Conservation (phyloP, 2,888 invertebrate species). For the Taphrorychus bicolor region DNA sequence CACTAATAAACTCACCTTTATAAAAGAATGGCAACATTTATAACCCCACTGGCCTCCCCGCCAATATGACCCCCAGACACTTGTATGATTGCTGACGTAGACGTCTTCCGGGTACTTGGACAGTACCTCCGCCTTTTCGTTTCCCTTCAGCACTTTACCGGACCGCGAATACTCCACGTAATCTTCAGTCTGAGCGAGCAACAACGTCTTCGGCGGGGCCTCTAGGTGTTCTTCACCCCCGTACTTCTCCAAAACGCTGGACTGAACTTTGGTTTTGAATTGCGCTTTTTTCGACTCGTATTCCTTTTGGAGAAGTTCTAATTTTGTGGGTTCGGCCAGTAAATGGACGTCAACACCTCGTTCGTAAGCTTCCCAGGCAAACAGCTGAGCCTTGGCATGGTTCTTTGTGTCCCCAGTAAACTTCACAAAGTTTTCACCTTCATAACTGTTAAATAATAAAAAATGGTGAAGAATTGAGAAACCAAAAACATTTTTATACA, state of each 20-base stretch:
- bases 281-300: conserved; percentile 90
- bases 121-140: conserved; percentile 85
- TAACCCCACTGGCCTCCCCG: conserved; percentile 93
- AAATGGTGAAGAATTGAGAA: neutral
- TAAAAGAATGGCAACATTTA: conserved; percentile 91
- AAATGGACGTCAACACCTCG: conserved; percentile 94
- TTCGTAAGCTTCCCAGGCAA: conserved; percentile 97
- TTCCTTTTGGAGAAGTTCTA: conserved; percentile 89
- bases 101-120: conserved; percentile 95
- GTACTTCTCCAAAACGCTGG: conserved; percentile 88
- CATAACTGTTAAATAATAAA: conserved; percentile 64
- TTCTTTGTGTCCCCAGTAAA: conserved; percentile 92
- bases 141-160: conserved; percentile 86
- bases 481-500: too few species aligned
- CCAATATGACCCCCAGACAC: conserved; percentile 98
- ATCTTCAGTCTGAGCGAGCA: conserved; percentile 93
- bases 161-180: conserved; percentile 95
- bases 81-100: conserved; percentile 89
- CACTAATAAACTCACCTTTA: conserved; percentile 69
- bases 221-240: conserved; percentile 94
- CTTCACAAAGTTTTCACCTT: conserved; percentile 96
- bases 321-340: conserved; percentile 96
- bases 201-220: conserved; percentile 85
- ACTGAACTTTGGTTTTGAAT: conserved; percentile 85
- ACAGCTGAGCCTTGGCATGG: conserved; percentile 91